These are phyloP conservation scores for Dallia pectoralis DNA, from an alignment of 2,797 vertebrate genomes.

Conservation along the genomic window DNA sequence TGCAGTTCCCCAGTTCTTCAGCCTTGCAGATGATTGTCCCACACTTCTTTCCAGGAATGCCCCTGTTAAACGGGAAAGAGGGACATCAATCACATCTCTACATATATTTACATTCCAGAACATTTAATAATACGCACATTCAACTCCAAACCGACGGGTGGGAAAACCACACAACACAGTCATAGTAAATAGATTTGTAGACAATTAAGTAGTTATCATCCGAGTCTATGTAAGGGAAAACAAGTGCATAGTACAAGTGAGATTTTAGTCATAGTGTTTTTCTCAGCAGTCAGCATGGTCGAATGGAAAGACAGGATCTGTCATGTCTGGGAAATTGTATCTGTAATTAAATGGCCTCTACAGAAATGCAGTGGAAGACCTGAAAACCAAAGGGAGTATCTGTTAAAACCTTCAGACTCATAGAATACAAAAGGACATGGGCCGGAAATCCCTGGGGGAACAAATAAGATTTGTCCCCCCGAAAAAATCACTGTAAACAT, in stretches of 20 bases:
- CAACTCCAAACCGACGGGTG: too few relatives aligned
- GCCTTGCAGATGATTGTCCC: conserved; percentile 91
- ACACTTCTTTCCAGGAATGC: conserved; percentile 89
- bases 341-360: not conserved
- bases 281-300: not conserved
- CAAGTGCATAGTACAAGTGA: too few relatives aligned
- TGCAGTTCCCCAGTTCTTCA: conserved; percentile 92
- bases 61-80: conserved; percentile 65
- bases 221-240: too few relatives aligned
- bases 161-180: not conserved
- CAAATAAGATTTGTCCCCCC: too few relatives aligned
- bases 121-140: too few relatives aligned
- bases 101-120: not conserved
- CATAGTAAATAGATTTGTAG: not conserved
- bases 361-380: conserved; percentile 24
- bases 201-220: too few relatives aligned
- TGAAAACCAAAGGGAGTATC: conserved; percentile 1
- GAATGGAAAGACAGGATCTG: not conserved
- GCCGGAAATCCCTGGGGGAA: too few relatives aligned
- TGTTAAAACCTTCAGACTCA: not conserved
- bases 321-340: not conserved
- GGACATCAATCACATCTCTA: conserved; percentile 1
- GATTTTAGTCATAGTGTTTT: too few relatives aligned
- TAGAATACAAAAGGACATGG: conserved; percentile 8
- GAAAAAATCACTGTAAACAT: too few relatives aligned